A percentile compares a stretch with the other conserved stretches of the same genome.
Evolutionary conservation across 2,797 vertebrate species (phyloP).

Genomic region (Bovichtus diacanthus): DNA sequence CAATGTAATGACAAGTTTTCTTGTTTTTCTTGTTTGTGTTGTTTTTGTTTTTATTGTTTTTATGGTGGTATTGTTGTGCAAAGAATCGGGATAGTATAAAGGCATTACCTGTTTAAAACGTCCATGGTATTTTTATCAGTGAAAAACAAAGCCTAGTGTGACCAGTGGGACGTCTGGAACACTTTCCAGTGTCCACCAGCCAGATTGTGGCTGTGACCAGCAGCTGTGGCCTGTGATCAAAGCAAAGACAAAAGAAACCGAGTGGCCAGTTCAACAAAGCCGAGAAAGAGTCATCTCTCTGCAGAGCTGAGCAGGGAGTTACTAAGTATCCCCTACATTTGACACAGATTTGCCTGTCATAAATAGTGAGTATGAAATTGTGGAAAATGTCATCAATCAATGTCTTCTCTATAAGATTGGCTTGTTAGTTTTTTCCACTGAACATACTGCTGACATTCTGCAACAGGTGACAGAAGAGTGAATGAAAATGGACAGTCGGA

Average conservation of each 20-base stretch:
- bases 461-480: slow-evolving; percentile 22
- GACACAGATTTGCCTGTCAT: slow-evolving; percentile 33
- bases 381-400: slow-evolving; percentile 45
- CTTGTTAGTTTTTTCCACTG: slow-evolving; percentile 23
- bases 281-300: slow-evolving; percentile 30
- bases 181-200: not conserved
- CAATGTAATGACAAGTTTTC: too few species aligned
- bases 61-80: not conserved
- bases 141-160: slow-evolving; percentile 7
- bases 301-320: not conserved
- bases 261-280: not conserved
- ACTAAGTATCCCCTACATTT: slow-evolving; percentile 10
- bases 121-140: slow-evolving; percentile 9
- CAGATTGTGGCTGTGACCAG: slow-evolving; percentile 14
- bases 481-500: slow-evolving; percentile 22
- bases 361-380: slow-evolving; percentile 26
- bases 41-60: not conserved
- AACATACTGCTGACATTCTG: slow-evolving; percentile 1
- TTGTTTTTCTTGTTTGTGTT: not conserved
- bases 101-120: not conserved
- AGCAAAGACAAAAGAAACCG: slow-evolving; percentile 5
- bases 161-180: slow-evolving; percentile 16
- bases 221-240: slow-evolving; percentile 20
- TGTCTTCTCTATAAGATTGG: not conserved
- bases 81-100: not conserved